Percentiles rank a stretch among this genome's conserved stretches.
Evolutionary conservation across 2,797 vertebrate species (phyloP).

Genomic region (Mormyrus hasselquistii): DNA sequence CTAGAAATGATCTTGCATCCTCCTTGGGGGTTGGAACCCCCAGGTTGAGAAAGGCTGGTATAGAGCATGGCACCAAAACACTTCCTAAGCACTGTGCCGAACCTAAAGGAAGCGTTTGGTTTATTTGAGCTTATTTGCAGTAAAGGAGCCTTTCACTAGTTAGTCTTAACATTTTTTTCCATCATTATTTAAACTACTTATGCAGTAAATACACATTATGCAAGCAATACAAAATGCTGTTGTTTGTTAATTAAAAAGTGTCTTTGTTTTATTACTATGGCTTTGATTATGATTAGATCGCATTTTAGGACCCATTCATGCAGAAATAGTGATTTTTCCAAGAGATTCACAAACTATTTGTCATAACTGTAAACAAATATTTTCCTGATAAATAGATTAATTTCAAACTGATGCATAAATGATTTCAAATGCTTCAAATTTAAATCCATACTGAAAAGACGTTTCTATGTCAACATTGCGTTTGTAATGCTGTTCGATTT

Average conservation of each 20-base stretch:
- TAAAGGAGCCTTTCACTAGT: neutral
- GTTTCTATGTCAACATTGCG: slow-evolving; percentile 28
- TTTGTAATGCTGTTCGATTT: slow-evolving; percentile 19
- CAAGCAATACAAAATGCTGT: neutral
- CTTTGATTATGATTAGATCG: neutral
- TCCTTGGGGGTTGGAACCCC: no score
- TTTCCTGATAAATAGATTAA: neutral
- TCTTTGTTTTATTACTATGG: neutral
- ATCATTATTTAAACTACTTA: neutral
- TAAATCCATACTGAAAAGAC: slow-evolving; percentile 39
- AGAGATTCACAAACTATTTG: neutral
- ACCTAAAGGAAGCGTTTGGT: neutral
- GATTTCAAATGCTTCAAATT: neutral
- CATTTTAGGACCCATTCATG: neutral
- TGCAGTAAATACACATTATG: neutral
- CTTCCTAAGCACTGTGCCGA: neutral
- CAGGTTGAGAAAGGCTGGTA: no score
- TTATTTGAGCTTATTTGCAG: neutral
- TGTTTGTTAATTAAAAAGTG: neutral
- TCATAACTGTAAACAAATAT: neutral
- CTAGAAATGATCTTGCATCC: no score
- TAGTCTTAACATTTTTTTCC: neutral
- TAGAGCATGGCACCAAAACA: neutral
- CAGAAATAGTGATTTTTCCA: neutral
- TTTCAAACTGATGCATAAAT: neutral